Conservation (phyloP, 2,113 vertebrate species). For the Corvus hawaiiensis region DNA sequence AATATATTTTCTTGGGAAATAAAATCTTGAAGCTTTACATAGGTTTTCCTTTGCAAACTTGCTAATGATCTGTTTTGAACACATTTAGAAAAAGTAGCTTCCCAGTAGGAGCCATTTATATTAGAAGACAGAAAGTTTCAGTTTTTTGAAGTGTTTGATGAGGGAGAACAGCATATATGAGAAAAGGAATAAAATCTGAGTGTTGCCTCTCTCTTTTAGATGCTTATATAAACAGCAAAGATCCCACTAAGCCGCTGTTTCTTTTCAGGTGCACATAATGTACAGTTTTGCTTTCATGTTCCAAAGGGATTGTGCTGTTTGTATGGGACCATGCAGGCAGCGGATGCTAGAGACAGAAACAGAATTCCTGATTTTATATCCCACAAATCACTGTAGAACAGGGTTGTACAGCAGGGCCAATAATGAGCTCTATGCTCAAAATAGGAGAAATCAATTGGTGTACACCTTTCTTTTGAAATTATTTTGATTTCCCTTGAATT, state of each 20-base stretch:
- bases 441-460: neutral
- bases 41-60: constrained; percentile 8
- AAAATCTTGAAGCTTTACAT: neutral
- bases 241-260: neutral
- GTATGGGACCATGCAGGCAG: neutral
- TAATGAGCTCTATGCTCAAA: neutral
- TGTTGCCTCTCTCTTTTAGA: neutral
- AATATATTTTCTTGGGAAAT: neutral
- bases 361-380: neutral
- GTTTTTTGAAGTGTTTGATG: constrained; percentile 23
- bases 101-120: neutral
- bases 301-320: neutral
- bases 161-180: neutral
- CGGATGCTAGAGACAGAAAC: neutral
- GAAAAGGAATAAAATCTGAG: neutral
- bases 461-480: neutral
- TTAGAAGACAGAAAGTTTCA: neutral
- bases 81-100: neutral
- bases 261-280: neutral
- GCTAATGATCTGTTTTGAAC: constrained; percentile 36
- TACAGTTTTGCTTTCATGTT: neutral
- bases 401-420: neutral
- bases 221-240: neutral
- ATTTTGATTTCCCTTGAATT: neutral
- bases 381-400: neutral